Evolutionary conservation across 2,888 invertebrate species (phyloP), one percentile per base, ranked within the genome.

Genomic region (Macrostomum cliftonense): DNA sequence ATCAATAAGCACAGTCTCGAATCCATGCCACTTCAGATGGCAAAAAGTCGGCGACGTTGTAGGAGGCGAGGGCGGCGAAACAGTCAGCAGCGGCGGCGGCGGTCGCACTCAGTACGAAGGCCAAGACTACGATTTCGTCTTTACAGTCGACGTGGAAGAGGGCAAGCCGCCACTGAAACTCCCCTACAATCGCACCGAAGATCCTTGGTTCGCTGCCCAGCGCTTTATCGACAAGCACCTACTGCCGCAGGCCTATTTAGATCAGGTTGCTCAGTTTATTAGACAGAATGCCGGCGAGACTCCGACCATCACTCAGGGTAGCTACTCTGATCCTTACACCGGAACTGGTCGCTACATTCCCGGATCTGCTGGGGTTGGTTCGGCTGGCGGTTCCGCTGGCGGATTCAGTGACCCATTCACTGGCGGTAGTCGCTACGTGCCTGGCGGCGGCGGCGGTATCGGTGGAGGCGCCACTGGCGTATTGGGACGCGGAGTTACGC

Each of bases 111-210:
- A 16, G 1, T 50, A 40, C 7, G 20, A 36, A 43, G 37, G 42
- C 11, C 59, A 77, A 75, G 82, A 85, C 61, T 95, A 89, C 64
- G 95, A 95, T 72, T 91, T 78, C 71, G 89, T 93, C 28, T 93
- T 95, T 68, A 81, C 79, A 56, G 86, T 95, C n/a, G 91, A 91
- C 61, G 81, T 93, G 49, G 83, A 88, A 62, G 89, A 89, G 62
- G 85, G 83, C 1, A 78, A 78, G 44, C 84, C 85, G 0, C 79
- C 86, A 0, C 73, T 91, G 16, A 88, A 93, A 67, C 73, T 95
- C 55, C 89, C 91, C 0, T 95, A 81, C 67, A 89, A 95, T 70
- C 77, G 76, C 52, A 78, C 77, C 17, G 85, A 95, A 57, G 89
- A 95, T 71, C 88, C 91, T 0, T 93, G 87, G 81, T 75, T 77